These are phyloP conservation scores for Eidolon dupreanum DNA, from an alignment of 2,797 vertebrate genomes.

Conservation along the genomic window DNA sequence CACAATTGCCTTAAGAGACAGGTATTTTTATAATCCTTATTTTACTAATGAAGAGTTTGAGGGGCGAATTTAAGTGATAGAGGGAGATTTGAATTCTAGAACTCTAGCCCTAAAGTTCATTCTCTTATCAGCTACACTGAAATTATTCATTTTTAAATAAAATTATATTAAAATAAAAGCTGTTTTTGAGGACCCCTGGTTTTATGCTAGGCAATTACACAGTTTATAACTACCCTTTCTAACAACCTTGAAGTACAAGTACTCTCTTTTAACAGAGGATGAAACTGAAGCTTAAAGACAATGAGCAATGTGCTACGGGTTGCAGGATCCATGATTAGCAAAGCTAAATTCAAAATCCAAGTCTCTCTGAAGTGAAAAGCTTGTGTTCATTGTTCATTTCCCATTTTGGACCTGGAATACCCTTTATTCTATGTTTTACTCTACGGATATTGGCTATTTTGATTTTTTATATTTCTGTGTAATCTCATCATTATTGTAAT, in stretches of 20 bases:
- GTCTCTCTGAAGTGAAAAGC: background rate
- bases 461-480: background rate
- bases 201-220: background rate
- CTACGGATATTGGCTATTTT: rapidly evolving
- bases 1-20: background rate
- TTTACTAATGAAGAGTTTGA: background rate
- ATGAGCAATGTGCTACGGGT: background rate
- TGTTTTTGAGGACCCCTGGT: background rate
- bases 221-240: background rate
- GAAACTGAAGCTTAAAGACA: background rate
- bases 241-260: background rate
- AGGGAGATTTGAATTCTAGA: background rate
- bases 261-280: background rate
- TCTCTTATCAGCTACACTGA: background rate
- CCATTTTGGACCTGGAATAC: background rate
- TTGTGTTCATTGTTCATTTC: background rate
- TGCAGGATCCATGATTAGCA: rapidly evolving
- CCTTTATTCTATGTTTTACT: background rate
- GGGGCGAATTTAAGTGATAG: background rate
- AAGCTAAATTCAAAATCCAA: background rate
- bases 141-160: background rate
- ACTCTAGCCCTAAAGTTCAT: background rate
- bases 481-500: background rate
- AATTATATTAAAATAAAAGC: background rate
- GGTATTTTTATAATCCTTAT: background rate